These are phyloP conservation scores for Sarcophaga subvicina DNA, from an alignment of 2,888 invertebrate species.

Conservation along the genomic window DNA sequence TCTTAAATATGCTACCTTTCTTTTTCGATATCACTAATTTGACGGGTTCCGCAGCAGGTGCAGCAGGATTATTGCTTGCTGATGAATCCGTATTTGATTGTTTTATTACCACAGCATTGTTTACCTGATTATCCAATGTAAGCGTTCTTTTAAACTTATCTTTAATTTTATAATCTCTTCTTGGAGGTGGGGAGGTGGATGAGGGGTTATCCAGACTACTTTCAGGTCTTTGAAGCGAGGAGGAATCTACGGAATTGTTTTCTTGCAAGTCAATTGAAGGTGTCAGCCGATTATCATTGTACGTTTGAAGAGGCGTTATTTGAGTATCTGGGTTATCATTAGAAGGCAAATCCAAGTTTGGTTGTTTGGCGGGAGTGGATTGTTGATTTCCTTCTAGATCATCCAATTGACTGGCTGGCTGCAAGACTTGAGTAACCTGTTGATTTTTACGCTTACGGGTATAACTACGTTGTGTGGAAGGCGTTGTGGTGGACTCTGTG, in stretches of 20 bases:
- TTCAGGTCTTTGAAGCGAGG: conserved; percentile 70
- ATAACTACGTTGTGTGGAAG: conserved; percentile 75
- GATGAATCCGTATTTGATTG: conserved; percentile 63
- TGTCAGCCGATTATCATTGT: conserved; percentile 60
- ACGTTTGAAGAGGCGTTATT: conserved; percentile 66
- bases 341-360: conserved; percentile 69
- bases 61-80: conserved; percentile 77
- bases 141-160: conserved; percentile 80
- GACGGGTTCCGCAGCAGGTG: conserved; percentile 82
- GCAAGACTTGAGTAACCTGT: conserved; percentile 75
- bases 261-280: conserved; percentile 70
- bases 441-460: conserved; percentile 81
- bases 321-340: conserved; percentile 60
- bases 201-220: conserved; percentile 67
- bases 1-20: conserved; percentile 95
- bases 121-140: conserved; percentile 77
- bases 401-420: conserved; percentile 64
- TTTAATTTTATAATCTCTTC: conserved; percentile 80
- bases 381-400: conserved; percentile 67
- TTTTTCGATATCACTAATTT: conserved; percentile 90
- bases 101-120: conserved; percentile 71
- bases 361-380: conserved; percentile 73
- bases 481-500: conserved; percentile 44
- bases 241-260: conserved; percentile 72
- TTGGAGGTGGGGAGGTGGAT: conserved; percentile 76